Evolutionary conservation across 2,113 vertebrate species (phyloP), one percentile per base, ranked within the genome.

Genomic region (Uria lomvia): DNA sequence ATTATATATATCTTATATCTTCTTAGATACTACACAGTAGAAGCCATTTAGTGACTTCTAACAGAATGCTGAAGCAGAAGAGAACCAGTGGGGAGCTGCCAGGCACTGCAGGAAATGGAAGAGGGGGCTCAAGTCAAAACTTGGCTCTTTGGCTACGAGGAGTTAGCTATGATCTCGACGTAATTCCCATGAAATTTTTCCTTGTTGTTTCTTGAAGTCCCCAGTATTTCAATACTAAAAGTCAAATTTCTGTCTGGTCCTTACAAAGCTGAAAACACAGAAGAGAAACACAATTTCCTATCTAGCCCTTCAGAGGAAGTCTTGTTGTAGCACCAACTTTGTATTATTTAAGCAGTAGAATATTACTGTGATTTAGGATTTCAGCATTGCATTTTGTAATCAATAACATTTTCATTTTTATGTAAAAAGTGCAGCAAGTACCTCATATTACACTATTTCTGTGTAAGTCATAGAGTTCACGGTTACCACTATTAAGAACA

Each of bases 1-100:
- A 96, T 95, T 93, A 97, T 95, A 95, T 58, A 95, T 95, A 38
- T 40, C 56, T 78, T 42, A 27, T 45, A 12, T 63, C 59, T 83
- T 71, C 43, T 77, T 47, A 80, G 72, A 67, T 86, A 34, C 24
- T 74, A 52, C 45, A 40, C 29, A 47, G 50, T 67, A 92, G 66
- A 82, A 95, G 77, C 15, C 52, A 85, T 80, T 94, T 94, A 96
- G 47, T 74, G 82, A 65, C 30, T 56, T 95, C 79, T 88, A 86
- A 94, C 38, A 88, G 43, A 92, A 85, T 78, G 22, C 17, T 78
- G 52, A 86, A 91, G 32, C 72, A 88, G 30, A 70, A 26, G 40
- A 21, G 34, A 53, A 78, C 5, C 20, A 18, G n/a, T 7, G 6
- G 70, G 47, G 34, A 79, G 62, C 4, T 5, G 34, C 42, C n/a